A percentile compares a stretch with the other conserved stretches of the same genome.
These are phyloP conservation scores for Rhabditophanes sp. DNA, from an alignment of 2,888 invertebrate species.

Conservation along the genomic window DNA sequence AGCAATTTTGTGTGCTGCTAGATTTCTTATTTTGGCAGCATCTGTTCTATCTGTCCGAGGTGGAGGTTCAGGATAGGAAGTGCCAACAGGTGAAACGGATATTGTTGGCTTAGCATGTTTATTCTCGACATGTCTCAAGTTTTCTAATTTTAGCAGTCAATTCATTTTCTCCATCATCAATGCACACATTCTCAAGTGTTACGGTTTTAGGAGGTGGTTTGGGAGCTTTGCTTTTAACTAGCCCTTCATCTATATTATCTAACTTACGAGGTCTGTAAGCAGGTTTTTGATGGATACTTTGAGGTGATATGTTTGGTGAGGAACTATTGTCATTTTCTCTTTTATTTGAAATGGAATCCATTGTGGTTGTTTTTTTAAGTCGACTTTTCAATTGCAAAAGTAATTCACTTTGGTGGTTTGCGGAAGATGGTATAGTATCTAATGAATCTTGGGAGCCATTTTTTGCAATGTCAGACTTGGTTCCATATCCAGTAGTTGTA, in stretches of 20 bases:
- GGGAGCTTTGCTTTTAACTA: too few species aligned
- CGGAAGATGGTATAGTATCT: slow-evolving; percentile 15
- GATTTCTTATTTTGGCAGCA: neutral
- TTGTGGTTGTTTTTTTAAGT: slow-evolving; percentile 7
- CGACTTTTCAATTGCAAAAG: too few species aligned
- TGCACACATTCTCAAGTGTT: slow-evolving; percentile 1
- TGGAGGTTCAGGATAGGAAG: neutral
- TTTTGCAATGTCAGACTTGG: slow-evolving; percentile 6
- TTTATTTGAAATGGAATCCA: neutral
- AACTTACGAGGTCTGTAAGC: too few species aligned
- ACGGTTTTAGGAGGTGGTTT: neutral
- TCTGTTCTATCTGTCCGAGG: slow-evolving; percentile 1
- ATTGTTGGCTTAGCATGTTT: too few species aligned
- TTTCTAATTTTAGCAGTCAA: slow-evolving; percentile 28
- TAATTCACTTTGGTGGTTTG: too few species aligned
- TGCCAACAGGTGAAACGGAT: too few species aligned
- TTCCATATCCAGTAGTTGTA: slow-evolving; percentile 1
- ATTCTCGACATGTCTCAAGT: too few species aligned
- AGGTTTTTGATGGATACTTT: too few species aligned
- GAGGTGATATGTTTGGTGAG: too few species aligned
- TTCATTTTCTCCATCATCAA: slow-evolving; percentile 12
- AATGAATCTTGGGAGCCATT: slow-evolving; percentile 14
- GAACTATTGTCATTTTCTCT: neutral
- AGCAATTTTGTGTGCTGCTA: slow-evolving; percentile 18
- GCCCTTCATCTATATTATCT: too few species aligned